A percentile compares a stretch with the other conserved stretches of the same genome.
These are phyloP conservation scores for Calliopum simillimum DNA, from an alignment of 2,888 invertebrate genomes.

Conservation along the genomic window DNA sequence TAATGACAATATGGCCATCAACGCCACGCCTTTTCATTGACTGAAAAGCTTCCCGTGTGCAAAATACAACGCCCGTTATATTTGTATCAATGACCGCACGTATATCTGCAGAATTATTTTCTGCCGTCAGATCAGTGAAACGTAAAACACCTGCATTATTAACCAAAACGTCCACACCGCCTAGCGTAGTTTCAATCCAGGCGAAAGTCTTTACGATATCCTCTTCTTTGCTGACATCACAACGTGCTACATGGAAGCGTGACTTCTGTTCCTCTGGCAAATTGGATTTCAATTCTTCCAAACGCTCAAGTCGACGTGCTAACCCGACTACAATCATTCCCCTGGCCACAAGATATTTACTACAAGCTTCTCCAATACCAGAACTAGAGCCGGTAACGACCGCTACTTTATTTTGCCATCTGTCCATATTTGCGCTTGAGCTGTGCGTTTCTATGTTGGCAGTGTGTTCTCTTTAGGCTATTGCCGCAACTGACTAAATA, in stretches of 20 bases:
- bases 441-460: no score
- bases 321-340: slow-evolving; percentile 66
- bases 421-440: slow-evolving; percentile 43
- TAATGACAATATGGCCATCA: slow-evolving; percentile 69
- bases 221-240: slow-evolving; percentile 70
- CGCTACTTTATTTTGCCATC: slow-evolving; percentile 53
- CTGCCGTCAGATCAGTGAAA: background rate
- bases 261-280: slow-evolving; percentile 45
- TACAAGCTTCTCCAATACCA: slow-evolving; percentile 52
- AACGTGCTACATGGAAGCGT: slow-evolving; percentile 64
- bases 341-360: slow-evolving; percentile 46
- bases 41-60: slow-evolving; percentile 67
- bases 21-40: slow-evolving; percentile 66
- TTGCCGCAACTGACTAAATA: no score
- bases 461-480: no score
- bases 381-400: slow-evolving; percentile 56
- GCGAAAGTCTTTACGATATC: slow-evolving; percentile 69
- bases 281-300: slow-evolving; percentile 44
- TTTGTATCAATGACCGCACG: slow-evolving; percentile 66
- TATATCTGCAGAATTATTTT: slow-evolving; percentile 50
- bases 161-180: slow-evolving; percentile 70
- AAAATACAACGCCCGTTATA: slow-evolving; percentile 65
- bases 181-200: slow-evolving; percentile 67
- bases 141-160: slow-evolving; percentile 68
- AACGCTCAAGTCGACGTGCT: slow-evolving; percentile 61